Conservation (phyloP, 2,888 invertebrate genomes). For the Drosophila silvestris region DNA sequence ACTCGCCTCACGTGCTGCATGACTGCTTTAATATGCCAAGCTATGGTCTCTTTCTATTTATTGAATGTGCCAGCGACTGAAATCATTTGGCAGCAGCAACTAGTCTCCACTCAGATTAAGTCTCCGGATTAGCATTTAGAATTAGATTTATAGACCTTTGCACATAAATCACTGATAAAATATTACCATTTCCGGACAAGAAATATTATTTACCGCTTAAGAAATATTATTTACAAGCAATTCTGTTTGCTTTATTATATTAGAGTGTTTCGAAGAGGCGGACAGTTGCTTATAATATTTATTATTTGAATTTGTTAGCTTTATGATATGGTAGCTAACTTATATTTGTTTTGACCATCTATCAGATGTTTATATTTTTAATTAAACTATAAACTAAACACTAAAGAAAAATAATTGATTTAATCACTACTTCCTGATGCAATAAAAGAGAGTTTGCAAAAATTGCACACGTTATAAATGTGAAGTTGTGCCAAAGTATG, state of each 20-base stretch:
- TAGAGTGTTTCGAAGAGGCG: background rate
- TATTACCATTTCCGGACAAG: background rate
- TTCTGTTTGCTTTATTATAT: background rate
- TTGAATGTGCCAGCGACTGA: background rate
- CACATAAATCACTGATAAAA: slow-evolving; percentile 10
- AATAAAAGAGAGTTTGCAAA: no score
- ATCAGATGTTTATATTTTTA: background rate
- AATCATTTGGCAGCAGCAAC: background rate
- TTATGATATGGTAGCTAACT: background rate
- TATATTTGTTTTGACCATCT: background rate
- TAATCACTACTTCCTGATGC: no score
- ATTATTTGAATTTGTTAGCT: background rate
- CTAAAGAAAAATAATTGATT: no score
- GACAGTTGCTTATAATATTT: background rate
- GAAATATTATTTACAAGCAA: background rate
- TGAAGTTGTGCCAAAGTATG: no score
- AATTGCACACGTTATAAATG: no score
- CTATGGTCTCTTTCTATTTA: slow-evolving; percentile 12
- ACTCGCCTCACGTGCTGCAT: slow-evolving; percentile 39
- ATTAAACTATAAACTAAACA: background rate
- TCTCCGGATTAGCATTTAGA: slow-evolving; percentile 11
- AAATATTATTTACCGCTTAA: background rate
- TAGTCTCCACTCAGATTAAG: background rate
- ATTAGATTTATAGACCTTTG: slow-evolving; percentile 24
- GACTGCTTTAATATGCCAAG: slow-evolving; percentile 50